A percentile compares a stretch with the other conserved stretches of the same genome.
Evolutionary conservation across 2,113 vertebrate genomes (phyloP).

Genomic region (Pituophis catenifer): DNA sequence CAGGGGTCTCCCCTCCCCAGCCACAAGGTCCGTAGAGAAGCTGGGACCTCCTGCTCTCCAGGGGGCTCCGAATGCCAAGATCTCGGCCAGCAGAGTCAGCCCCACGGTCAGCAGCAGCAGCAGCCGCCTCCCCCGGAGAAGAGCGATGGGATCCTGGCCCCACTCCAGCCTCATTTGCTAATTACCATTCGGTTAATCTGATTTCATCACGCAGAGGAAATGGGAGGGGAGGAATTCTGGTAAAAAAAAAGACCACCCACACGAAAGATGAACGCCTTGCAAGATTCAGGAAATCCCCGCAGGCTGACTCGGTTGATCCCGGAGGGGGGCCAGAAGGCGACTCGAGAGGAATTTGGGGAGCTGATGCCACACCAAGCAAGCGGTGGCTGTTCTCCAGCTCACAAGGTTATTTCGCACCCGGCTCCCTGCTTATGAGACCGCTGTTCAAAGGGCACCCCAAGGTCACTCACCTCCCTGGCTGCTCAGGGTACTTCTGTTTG

Average conservation of each 20-base stretch:
- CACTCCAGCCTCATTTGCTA: neutral
- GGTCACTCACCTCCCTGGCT: slow-evolving; percentile 90
- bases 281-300: neutral
- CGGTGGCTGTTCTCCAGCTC: neutral
- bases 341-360: neutral
- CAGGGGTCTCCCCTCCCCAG: neutral
- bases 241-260: neutral
- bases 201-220: neutral
- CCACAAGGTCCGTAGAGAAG: neutral
- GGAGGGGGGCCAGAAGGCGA: neutral
- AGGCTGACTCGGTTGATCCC: neutral
- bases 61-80: neutral
- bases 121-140: neutral
- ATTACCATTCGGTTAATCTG: neutral
- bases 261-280: neutral
- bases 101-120: rapidly evolving
- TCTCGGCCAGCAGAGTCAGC: neutral
- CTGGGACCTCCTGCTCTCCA: neutral
- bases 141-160: neutral
- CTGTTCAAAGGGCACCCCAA: neutral
- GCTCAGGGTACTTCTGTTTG: slow-evolving; percentile 98
- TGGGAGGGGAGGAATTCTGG: neutral
- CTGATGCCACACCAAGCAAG: neutral
- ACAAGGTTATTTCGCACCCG: neutral
- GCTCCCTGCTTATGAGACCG: neutral